Percentiles rank a stretch among this genome's conserved stretches.
Evolutionary conservation across 1,140 invertebrate genomes (phyloP).

Genomic region (Drosophila serrata): DNA sequence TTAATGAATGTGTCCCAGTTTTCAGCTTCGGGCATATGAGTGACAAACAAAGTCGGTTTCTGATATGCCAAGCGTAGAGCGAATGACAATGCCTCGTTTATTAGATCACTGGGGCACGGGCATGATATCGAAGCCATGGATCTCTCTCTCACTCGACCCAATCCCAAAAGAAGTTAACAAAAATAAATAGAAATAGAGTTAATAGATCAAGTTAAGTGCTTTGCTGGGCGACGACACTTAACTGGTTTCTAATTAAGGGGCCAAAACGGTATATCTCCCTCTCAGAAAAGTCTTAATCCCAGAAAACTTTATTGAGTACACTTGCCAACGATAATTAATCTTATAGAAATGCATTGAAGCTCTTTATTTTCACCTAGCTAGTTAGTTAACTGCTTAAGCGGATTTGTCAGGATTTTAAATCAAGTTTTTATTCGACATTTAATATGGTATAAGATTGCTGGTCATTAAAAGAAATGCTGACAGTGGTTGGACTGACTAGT

Average conservation of each 20-base stretch:
- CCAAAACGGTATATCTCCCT: constrained; percentile 16
- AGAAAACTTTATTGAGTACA: constrained; percentile 24
- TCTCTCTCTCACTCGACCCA: constrained; percentile 7
- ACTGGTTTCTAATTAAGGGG: constrained; percentile 47
- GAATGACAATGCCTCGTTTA: constrained; percentile 58
- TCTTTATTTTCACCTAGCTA: constrained; percentile 22
- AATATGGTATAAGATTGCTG: background rate
- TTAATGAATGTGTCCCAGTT: constrained; percentile 77
- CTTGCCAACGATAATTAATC: constrained; percentile 17
- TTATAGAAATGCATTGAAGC: background rate
- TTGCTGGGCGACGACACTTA: constrained; percentile 40
- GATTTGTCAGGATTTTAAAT: constrained; percentile 24
- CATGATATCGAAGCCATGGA: constrained; percentile 22
- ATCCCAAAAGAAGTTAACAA: constrained; percentile 7
- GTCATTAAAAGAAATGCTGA: background rate
- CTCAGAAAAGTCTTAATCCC: constrained; percentile 39
- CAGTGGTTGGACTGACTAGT: no score
- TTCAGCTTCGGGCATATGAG: constrained; percentile 43
- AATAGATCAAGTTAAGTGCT: constrained; percentile 46
- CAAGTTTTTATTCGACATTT: background rate
- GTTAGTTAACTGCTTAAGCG: constrained; percentile 15
- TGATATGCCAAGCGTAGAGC: constrained; percentile 30
- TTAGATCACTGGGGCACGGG: constrained; percentile 57
- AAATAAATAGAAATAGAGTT: constrained; percentile 25
- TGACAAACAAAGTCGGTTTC: constrained; percentile 56